Conservation (phyloP, 2,888 invertebrate genomes). For the Tachina grossa region DNA sequence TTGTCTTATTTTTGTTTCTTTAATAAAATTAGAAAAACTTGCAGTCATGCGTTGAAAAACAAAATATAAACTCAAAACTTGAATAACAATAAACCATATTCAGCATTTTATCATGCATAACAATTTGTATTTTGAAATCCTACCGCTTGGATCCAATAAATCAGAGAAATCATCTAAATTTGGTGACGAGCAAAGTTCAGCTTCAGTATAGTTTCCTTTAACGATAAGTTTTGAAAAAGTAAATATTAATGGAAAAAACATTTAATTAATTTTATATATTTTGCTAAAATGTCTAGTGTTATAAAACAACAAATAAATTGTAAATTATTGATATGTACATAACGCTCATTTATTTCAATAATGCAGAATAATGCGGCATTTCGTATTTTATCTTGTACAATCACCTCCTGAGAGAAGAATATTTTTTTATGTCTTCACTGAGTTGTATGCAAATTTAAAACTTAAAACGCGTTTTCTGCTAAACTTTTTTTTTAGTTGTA, state of each 20-base stretch:
- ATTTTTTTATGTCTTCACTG: too few species aligned
- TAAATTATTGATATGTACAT: too few species aligned
- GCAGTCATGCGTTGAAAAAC: conserved; percentile 48
- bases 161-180: conserved; percentile 83
- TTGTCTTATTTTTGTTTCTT: background rate
- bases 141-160: conserved; percentile 83
- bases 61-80: conserved; percentile 7
- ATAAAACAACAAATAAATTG: too few species aligned
- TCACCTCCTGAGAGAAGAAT: too few species aligned
- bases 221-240: conserved; percentile 66
- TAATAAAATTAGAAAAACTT: conserved; percentile 13
- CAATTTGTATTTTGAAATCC: conserved; percentile 74
- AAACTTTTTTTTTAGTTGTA: too few species aligned
- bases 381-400: too few species aligned
- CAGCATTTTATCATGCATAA: conserved; percentile 52
- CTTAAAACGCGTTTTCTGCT: too few species aligned
- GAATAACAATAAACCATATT: conserved; percentile 23
- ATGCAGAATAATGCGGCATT: too few species aligned
- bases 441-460: too few species aligned
- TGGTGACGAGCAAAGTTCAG: conserved; percentile 81
- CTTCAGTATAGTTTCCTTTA: conserved; percentile 73
- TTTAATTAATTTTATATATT: background rate
- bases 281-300: too few species aligned
- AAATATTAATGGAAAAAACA: conserved; percentile 26
- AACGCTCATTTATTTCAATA: too few species aligned